Percentiles rank a stretch among this genome's conserved stretches.
phyloP scores from a whole-genome alignment of 2,888 invertebrate species.

The Phoenoteleia sp. region DNA sequence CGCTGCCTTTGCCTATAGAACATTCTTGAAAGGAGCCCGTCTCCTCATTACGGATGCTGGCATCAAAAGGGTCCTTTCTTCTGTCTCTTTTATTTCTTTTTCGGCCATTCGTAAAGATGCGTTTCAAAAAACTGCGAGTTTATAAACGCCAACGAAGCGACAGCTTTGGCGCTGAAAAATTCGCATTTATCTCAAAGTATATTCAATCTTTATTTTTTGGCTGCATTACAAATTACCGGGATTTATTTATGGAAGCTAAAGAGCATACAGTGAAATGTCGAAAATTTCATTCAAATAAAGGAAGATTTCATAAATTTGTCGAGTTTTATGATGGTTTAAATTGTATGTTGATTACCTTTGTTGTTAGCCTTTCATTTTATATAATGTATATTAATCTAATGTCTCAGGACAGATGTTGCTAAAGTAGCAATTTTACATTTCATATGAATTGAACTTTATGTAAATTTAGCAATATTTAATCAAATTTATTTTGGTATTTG shows the following conservation, averaged over 20 bases:
- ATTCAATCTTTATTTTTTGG: constrained; percentile 37
- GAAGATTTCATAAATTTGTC: too few species aligned
- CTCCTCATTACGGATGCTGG: constrained; percentile 83
- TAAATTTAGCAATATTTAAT: too few species aligned
- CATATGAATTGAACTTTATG: too few species aligned
- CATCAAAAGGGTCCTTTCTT: constrained; percentile 76
- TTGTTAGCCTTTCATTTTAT: too few species aligned
- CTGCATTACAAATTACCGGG: not conserved
- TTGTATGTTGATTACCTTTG: too few species aligned
- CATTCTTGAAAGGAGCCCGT: constrained; percentile 84
- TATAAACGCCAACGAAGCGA: constrained; percentile 65
- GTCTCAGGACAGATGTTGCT: too few species aligned
- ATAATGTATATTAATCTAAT: too few species aligned
- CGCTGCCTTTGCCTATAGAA: constrained; percentile 78
- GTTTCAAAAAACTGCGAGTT: constrained; percentile 65
- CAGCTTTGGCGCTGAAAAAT: constrained; percentile 63
- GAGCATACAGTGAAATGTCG: too few species aligned
- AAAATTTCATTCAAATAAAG: too few species aligned
- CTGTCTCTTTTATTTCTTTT: constrained; percentile 66
- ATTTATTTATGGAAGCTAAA: not conserved
- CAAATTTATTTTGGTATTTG: too few species aligned
- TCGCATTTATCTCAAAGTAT: constrained; percentile 33
- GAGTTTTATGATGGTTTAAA: too few species aligned
- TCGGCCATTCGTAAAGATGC: constrained; percentile 60
- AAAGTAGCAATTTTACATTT: too few species aligned